phyloP scores from a whole-genome alignment of 2,888 invertebrate genomes.

The Dione vanillae region DNA sequence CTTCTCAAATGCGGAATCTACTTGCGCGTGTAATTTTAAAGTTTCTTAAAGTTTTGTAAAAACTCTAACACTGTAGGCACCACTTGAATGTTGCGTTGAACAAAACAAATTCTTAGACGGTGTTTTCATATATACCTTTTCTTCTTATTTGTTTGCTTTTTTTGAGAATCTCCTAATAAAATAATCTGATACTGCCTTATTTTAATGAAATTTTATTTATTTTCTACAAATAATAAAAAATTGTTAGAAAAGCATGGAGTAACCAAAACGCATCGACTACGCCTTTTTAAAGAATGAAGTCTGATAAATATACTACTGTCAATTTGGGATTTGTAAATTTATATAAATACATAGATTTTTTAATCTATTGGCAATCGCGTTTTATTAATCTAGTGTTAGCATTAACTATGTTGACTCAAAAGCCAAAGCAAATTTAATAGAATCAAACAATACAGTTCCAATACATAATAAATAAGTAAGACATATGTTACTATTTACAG shows the following conservation, averaged over 20 bases:
- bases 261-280: too few species aligned
- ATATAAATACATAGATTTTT: too few species aligned
- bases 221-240: too few species aligned
- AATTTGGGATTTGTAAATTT: too few species aligned
- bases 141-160: not conserved
- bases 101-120: not conserved
- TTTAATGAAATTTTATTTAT: too few species aligned
- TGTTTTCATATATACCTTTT: not conserved
- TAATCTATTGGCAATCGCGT: not conserved
- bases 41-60: conserved; percentile 31
- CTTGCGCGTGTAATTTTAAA: conserved; percentile 44
- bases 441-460: not conserved
- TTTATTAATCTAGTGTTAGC: not conserved
- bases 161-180: not conserved
- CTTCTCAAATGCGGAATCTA: conserved; percentile 43
- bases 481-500: too few species aligned
- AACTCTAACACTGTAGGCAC: conserved; percentile 9
- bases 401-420: not conserved
- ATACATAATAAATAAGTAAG: too few species aligned
- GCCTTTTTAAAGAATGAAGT: too few species aligned
- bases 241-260: not conserved
- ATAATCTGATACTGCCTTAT: too few species aligned
- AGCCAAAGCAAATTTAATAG: not conserved
- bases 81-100: conserved; percentile 6
- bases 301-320: too few species aligned